Evolutionary conservation across 1,140 invertebrate species (phyloP).

Genomic region (Chionoecetes opilio): DNA sequence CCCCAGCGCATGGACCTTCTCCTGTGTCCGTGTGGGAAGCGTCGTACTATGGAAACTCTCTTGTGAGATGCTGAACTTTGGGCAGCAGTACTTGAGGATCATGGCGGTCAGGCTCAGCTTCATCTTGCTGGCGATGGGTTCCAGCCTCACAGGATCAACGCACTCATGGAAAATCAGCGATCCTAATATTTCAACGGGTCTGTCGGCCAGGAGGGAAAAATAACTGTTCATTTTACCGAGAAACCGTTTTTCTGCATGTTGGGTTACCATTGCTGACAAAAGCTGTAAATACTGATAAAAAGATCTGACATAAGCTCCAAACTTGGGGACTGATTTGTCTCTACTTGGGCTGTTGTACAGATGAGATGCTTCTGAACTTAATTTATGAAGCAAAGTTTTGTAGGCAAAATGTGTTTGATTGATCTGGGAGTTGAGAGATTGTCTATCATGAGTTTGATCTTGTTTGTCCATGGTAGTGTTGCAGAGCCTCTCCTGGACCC

Average conservation of each 20-base stretch:
- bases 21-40: neutral
- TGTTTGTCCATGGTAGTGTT: neutral
- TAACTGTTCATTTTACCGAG: constrained; percentile 39
- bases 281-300: constrained; percentile 76
- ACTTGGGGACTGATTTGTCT: constrained; percentile 10
- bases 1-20: constrained; percentile 35
- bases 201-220: constrained; percentile 46
- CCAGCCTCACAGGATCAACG: constrained; percentile 67
- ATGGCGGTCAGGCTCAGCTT: constrained; percentile 68
- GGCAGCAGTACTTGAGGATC: constrained; percentile 75
- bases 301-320: constrained; percentile 69
- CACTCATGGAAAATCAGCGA: constrained; percentile 67
- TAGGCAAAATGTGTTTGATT: constrained; percentile 59
- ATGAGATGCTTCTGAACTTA: constrained; percentile 68
- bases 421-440: neutral
- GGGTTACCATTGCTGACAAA: constrained; percentile 65
- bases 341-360: neutral
- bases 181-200: constrained; percentile 69
- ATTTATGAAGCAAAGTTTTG: constrained; percentile 55
- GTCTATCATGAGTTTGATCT: neutral
- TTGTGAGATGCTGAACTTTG: constrained; percentile 50
- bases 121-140: constrained; percentile 66
- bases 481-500: neutral
- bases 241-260: constrained; percentile 55
- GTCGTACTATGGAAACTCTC: neutral